Evolutionary conservation across 2,113 vertebrate genomes (phyloP), one percentile per base, ranked within the genome.

Genomic region (Aix galericulata): DNA sequence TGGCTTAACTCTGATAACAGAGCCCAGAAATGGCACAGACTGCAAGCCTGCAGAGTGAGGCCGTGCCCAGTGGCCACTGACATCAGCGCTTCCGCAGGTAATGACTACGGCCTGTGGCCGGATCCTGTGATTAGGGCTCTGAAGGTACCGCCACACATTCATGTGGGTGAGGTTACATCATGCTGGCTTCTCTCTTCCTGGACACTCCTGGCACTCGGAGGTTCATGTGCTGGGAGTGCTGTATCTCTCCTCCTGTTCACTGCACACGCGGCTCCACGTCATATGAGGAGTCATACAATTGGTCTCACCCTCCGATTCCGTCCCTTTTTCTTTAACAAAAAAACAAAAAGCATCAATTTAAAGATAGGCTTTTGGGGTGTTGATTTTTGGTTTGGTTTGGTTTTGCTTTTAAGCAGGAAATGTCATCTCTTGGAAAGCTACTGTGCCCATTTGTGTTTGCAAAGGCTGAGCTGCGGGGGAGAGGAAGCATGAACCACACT

Each of bases 221-320:
- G n/a, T 13, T 77, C 20, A 22, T 32, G 46, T 1, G 3, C 18
- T 78, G 59, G 36, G 31, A 2, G 0, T 29, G 22, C 31, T 20
- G 20, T 38, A 29, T 31, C 23, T 62, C 53, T 82, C 17, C 66
- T 71, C 67, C 7, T 42, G 2, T 15, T 52, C 46, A 34, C 25
- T 25, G 64, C 29, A n/a, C 0, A 0, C 3, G 40, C 25, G 68
- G 68, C 21, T 88, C 63, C 44, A 23, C 0, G 1, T 32, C 0
- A 1, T 13, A 11, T 50, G 4, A 29, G n/a, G 50, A 67, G 26
- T 32, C 17, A 53, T 5, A 38, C 8, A 36, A 32, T 10, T 1
- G 0, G 8, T 92, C 64, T 88, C 1, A 1, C 18, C 26, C 22
- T 72, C 36, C 44, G 50, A 21, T 8, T 75, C 9, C 20, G 27